Evolutionary conservation across 2,888 invertebrate genomes (phyloP).

Genomic region (Trichopoda pennipes): DNA sequence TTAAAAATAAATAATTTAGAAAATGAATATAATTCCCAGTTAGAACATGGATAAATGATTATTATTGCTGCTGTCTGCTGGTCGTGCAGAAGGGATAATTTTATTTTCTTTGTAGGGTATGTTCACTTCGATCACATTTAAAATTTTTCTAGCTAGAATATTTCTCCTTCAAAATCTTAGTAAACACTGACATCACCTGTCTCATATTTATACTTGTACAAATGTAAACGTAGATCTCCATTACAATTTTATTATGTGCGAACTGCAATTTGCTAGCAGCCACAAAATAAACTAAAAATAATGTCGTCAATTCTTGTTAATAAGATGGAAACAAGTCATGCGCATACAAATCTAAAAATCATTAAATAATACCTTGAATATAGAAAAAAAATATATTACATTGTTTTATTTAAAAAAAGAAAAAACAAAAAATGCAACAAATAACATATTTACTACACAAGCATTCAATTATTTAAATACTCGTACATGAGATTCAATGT

Average conservation of each 20-base stretch:
- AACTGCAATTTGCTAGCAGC: slow-evolving; percentile 53
- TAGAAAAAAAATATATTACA: slow-evolving; percentile 13
- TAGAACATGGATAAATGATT: too few species aligned
- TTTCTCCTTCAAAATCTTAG: slow-evolving; percentile 28
- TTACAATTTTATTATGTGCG: slow-evolving; percentile 61
- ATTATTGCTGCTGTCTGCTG: too few species aligned
- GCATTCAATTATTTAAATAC: too few species aligned
- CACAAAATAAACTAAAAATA: slow-evolving; percentile 54
- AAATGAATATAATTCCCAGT: too few species aligned
- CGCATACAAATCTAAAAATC: slow-evolving; percentile 55
- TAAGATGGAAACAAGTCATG: slow-evolving; percentile 69
- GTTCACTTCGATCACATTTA: slow-evolving; percentile 1
- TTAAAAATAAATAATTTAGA: too few species aligned
- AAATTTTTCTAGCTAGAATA: neutral
- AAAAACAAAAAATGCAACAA: slow-evolving; percentile 36
- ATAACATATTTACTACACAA: slow-evolving; percentile 46
- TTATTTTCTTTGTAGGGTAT: neutral
- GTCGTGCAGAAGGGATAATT: too few species aligned
- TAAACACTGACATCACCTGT: slow-evolving; percentile 62
- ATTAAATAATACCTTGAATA: slow-evolving; percentile 56
- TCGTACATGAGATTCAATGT: neutral
- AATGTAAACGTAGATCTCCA: slow-evolving; percentile 3
- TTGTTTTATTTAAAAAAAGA: slow-evolving; percentile 37
- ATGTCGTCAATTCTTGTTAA: slow-evolving; percentile 66
- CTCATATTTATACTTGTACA: neutral